Base-by-base conservation (phyloP, 1,140 invertebrate species). In the Lordiphosa mommai region DNA sequence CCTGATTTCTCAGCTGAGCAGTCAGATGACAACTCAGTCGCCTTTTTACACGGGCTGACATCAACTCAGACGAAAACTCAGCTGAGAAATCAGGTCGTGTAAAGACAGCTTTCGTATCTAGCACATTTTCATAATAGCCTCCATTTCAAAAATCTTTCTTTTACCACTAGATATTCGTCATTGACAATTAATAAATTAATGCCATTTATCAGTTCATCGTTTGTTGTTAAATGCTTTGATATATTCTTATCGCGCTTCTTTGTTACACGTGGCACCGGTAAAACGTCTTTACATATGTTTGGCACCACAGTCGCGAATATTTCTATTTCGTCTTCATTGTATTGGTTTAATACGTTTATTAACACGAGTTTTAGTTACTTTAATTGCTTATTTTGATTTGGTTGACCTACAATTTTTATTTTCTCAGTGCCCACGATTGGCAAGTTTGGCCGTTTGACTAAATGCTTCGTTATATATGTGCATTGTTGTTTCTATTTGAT, bases 301-400 rank as follows among this genome's bases (percentile, higher is more conserved):
- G 36, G 12, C 13, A 5, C 36, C 9, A 37, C 36, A 37, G 36
- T 37, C 1, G 36, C 36, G 12, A 7, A 37, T 10, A 37, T 37
- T 37, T 37, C 36, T 37, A 37, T 37, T 37, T 9, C 12, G n/a
- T 37, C 12, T 7, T 37, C 12, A 16, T 1, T 10, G 12, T 13
- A 37, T 14, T 37, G 36, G 13, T 12, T 37, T 13, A 13, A 0
- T 0, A 37, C 13, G 7, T 37, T 37, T 13, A 37, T 12, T 13
- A 37, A 12, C n/a, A 37, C 3, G 12, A 8, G 12, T 37, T 37
- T 20, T 20, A 37, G 12, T 14, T 12, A 3, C 4, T n/a, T n/a
- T n/a, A n/a, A n/a, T n/a, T n/a, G n/a, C n/a, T 37, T 37, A 10
- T 37, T 37, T 37, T 37, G 36, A 10, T 37, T 37, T 37, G 36